Conservation (phyloP, 2,888 invertebrate genomes). For the Sisyra nigra region DNA sequence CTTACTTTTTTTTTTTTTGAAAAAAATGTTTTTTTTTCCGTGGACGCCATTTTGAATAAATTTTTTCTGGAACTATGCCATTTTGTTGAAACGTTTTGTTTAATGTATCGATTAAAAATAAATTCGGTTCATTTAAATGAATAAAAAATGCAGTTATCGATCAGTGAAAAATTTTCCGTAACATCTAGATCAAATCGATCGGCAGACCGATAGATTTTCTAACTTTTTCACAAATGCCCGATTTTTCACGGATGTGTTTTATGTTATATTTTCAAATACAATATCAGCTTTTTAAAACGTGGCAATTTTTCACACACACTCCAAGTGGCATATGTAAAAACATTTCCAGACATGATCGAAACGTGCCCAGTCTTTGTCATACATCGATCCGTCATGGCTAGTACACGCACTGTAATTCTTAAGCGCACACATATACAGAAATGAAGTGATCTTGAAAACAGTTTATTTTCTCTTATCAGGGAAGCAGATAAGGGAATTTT, state of each 20-base stretch:
- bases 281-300: constrained; percentile 5
- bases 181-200: too few relatives aligned
- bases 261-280: constrained; percentile 1
- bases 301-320: not conserved
- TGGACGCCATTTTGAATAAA: too few relatives aligned
- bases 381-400: too few relatives aligned
- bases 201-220: not conserved
- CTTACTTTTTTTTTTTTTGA: too few relatives aligned
- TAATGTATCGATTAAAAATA: too few relatives aligned
- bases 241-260: not conserved
- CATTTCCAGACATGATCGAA: not conserved
- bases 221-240: constrained; percentile 1
- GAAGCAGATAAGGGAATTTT: constrained; percentile 8
- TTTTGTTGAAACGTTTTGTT: too few relatives aligned
- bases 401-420: too few relatives aligned
- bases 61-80: too few relatives aligned
- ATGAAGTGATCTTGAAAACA: constrained; percentile 4
- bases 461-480: constrained; percentile 3
- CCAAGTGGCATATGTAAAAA: not conserved
- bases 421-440: not conserved
- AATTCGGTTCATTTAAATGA: too few relatives aligned
- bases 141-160: too few relatives aligned
- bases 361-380: not conserved
- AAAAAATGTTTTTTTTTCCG: too few relatives aligned
- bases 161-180: too few relatives aligned